Evolutionary conservation across 2,888 invertebrate species (phyloP), one percentile per base, ranked within the genome.

Genomic region (Aphodius granarius): DNA sequence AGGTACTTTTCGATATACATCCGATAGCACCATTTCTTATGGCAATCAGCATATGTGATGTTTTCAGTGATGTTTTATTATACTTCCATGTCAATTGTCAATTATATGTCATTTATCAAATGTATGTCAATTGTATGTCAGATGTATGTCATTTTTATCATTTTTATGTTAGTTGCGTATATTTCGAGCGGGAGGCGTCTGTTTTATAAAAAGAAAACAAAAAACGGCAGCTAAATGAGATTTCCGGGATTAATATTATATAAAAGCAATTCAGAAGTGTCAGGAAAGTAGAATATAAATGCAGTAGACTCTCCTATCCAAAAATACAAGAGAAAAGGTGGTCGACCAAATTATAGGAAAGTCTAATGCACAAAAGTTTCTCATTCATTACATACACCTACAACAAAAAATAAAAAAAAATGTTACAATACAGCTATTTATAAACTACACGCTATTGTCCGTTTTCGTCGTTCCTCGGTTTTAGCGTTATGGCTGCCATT

Each of bases 401-500:
- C 43, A 43, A 43, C 43, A 43, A 13, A 43, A 43, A 43, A 43
- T 43, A 9, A 43, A 43, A 43, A 66, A 18, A 19, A 15, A 66
- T n/a, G 68, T 68, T 22, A 68, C 68, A 68, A 22, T 68, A 21
- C 18, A 65, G 18, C 65, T 18, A 18, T n/a, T 68, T 73, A 73
- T 43, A 65, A 23, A 18, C 43, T 43, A 43, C 6, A 9, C 64
- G 63, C 68, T 79, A 78, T 75, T 78, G 77, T 76, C 77, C 75
- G 71, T 82, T 81, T 76, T 86, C 86, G 62, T 86, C 86, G 23
- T 78, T 81, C 80, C 83, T 83, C 71, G 83, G 81, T 80, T 87
- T 88, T 63, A 84, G 85, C 21, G 87, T 85, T 77, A 89, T 86
- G 17, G 88, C 86, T 75, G 86, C 85, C 70, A 89, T 80, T 81